These are phyloP conservation scores for Lampris incognitus DNA, from an alignment of 2,113 vertebrate species.

Conservation along the genomic window DNA sequence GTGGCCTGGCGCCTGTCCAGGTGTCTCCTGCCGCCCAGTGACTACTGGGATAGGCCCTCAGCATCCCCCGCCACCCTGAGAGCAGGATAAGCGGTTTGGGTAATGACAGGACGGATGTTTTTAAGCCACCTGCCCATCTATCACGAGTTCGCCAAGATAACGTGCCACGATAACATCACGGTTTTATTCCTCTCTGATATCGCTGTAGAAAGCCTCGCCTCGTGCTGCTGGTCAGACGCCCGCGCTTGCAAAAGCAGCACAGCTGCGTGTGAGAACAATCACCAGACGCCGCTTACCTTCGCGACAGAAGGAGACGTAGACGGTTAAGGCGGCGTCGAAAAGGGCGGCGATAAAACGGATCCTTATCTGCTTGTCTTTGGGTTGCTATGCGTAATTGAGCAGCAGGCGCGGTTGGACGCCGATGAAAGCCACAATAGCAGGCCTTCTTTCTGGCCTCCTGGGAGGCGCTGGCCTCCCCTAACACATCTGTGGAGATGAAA, in stretches of 20 bases:
- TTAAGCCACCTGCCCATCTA: too few species aligned
- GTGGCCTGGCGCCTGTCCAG: too few species aligned
- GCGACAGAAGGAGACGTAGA: neutral
- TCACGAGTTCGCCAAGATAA: conserved; percentile 46
- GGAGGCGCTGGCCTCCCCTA: too few species aligned
- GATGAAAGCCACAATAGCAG: conserved; percentile 70
- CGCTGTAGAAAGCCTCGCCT: conserved; percentile 18
- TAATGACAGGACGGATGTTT: too few species aligned
- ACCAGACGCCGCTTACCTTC: conserved; percentile 6
- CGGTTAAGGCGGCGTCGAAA: conserved; percentile 11
- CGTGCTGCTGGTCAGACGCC: too few species aligned
- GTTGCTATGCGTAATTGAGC: conserved; percentile 62
- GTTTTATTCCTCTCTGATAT: conserved; percentile 45
- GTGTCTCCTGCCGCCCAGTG: too few species aligned
- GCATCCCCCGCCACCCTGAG: too few species aligned
- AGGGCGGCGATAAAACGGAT: conserved; percentile 43
- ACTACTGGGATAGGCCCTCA: too few species aligned
- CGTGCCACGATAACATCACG: conserved; percentile 55
- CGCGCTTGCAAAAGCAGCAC: too few species aligned
- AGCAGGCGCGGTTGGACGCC: conserved; percentile 68
- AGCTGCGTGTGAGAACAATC: neutral
- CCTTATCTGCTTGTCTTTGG: conserved; percentile 34
- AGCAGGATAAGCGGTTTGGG: too few species aligned
- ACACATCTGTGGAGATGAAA: conserved; percentile 71
- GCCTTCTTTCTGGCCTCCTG: conserved; percentile 69